phyloP scores from a whole-genome alignment of 2,113 vertebrate species.

The Gulo gulo region DNA sequence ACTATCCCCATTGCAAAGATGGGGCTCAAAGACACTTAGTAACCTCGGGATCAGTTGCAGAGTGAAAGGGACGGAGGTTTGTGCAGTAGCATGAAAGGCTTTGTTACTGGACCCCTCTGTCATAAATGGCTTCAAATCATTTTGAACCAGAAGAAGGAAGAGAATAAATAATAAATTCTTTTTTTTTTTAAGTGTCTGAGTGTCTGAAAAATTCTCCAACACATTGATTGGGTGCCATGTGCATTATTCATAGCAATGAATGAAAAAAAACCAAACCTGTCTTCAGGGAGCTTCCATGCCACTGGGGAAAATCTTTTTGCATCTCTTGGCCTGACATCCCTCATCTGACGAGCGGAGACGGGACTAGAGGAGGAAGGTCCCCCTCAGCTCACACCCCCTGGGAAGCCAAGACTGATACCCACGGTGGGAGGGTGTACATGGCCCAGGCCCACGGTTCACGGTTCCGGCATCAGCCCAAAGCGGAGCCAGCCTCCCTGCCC shows the following conservation, averaged over 20 bases:
- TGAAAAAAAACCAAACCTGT: background rate
- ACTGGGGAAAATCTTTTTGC: background rate
- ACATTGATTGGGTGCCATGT: background rate
- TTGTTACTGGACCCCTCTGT: no score
- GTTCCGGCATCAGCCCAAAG: background rate
- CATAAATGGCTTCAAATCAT: background rate
- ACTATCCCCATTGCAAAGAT: background rate
- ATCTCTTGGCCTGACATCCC: background rate
- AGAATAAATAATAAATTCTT: background rate
- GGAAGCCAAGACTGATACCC: background rate
- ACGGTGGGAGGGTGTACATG: accelerated
- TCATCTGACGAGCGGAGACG: background rate
- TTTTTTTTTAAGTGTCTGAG: background rate
- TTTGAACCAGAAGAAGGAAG: background rate
- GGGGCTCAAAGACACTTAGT: background rate
- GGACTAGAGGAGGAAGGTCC: background rate
- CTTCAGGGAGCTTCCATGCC: background rate
- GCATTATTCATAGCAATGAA: background rate
- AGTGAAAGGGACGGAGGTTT: background rate
- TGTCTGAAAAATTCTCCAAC: background rate
- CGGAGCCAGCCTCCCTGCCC: background rate
- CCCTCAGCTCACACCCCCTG: background rate
- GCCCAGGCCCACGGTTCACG: background rate
- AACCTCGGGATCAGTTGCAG: background rate
- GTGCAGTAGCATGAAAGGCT: background rate